Evolutionary conservation across 2,113 vertebrate genomes (phyloP).

Genomic region (Balaenoptera acutorostrata): DNA sequence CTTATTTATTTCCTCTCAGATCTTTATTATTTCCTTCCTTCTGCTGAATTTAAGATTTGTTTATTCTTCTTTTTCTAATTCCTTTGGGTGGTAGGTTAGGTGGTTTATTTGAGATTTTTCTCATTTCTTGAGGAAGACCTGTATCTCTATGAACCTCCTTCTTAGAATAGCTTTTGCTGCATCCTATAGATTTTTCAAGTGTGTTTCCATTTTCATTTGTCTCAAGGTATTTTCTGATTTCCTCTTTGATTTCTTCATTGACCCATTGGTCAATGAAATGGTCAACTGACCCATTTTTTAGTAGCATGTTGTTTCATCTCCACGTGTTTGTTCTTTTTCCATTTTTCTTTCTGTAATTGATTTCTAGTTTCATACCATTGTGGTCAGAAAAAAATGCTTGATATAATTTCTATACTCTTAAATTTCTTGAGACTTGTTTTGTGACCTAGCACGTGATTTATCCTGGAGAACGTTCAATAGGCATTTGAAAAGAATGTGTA

Average conservation of each 20-base stretch:
- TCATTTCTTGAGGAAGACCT: neutral
- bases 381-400: neutral
- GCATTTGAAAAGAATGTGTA: neutral
- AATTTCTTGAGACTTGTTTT: neutral
- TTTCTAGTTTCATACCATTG: neutral
- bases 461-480: neutral
- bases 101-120: neutral
- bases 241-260: neutral
- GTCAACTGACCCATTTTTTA: neutral
- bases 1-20: neutral
- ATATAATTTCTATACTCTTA: neutral
- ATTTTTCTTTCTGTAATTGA: neutral
- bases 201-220: neutral
- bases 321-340: neutral
- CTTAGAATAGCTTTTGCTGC: neutral
- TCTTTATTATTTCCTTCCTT: neutral
- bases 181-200: neutral
- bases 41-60: neutral
- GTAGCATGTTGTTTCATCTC: neutral
- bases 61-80: neutral
- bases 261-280: neutral
- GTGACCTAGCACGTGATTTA: neutral
- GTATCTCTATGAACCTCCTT: neutral
- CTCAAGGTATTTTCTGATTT: neutral
- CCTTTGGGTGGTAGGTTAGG: neutral